These are phyloP conservation scores for Aspidiotus rigidus DNA, from an alignment of 2,888 invertebrate genomes.

Conservation along the genomic window DNA sequence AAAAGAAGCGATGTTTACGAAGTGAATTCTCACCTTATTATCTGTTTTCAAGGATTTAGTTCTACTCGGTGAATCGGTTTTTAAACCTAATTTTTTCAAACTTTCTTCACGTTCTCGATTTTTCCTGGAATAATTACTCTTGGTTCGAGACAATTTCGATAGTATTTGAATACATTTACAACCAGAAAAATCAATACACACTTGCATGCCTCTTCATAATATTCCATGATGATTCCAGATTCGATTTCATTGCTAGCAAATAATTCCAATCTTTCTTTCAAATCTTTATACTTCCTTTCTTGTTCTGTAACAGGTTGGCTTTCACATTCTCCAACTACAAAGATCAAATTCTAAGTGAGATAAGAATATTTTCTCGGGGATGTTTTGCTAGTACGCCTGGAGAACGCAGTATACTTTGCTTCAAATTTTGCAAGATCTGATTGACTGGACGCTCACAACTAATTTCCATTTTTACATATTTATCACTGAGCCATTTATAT, in stretches of 20 bases:
- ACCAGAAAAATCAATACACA: neutral
- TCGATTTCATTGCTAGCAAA: slow-evolving; percentile 11
- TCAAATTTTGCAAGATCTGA: slow-evolving; percentile 20
- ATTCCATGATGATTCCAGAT: slow-evolving; percentile 12
- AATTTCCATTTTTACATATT: slow-evolving; percentile 13
- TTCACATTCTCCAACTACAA: slow-evolving; percentile 19
- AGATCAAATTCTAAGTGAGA: neutral
- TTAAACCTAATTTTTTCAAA: slow-evolving; percentile 8
- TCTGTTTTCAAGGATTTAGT: slow-evolving; percentile 3
- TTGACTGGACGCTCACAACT: slow-evolving; percentile 10
- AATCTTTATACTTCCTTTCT: slow-evolving; percentile 13
- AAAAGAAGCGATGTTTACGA: neutral
- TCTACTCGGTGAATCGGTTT: no score
- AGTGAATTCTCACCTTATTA: slow-evolving; percentile 3
- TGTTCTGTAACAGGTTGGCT: slow-evolving; percentile 18
- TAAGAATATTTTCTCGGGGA: neutral
- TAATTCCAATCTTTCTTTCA: slow-evolving; percentile 18
- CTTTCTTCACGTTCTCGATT: slow-evolving; percentile 15
- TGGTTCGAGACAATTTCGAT: no score
- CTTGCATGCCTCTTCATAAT: slow-evolving; percentile 17
- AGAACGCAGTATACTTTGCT: slow-evolving; percentile 12
- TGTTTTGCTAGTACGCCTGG: neutral
- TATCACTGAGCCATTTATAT: slow-evolving; percentile 22
- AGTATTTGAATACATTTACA: no score
- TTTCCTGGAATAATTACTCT: neutral